A percentile compares a stretch with the other conserved stretches of the same genome.
These are phyloP conservation scores for Zosterops japonicus DNA, from an alignment of 2,113 vertebrate genomes.

Conservation along the genomic window DNA sequence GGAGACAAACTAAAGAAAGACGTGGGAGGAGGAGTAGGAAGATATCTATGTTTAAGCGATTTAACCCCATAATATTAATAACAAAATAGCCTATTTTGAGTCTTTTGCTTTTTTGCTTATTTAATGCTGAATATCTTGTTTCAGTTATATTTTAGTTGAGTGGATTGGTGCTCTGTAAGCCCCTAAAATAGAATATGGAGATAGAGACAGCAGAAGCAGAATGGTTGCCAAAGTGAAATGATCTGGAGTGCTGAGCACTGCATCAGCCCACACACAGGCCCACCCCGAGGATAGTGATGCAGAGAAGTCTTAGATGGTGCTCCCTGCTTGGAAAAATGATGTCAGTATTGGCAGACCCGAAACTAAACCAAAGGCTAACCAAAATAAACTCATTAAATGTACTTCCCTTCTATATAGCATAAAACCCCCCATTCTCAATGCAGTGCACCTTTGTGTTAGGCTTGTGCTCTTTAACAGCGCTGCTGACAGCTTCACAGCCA, in stretches of 20 bases:
- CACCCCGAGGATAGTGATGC: constrained; percentile 52
- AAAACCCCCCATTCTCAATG: not conserved
- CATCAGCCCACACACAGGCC: constrained; percentile 59
- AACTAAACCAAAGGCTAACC: constrained; percentile 44
- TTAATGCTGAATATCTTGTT: constrained; percentile 52
- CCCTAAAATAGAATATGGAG: constrained; percentile 62
- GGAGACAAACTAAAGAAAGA: constrained; percentile 35
- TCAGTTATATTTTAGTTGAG: constrained; percentile 42
- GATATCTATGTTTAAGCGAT: constrained; percentile 16
- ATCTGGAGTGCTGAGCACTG: constrained; percentile 61
- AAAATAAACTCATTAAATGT: constrained; percentile 54
- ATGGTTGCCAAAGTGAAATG: constrained; percentile 64
- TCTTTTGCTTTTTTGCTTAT: constrained; percentile 38
- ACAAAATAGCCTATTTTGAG: constrained; percentile 43
- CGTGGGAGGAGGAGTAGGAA: constrained; percentile 27
- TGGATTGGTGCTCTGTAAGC: constrained; percentile 41
- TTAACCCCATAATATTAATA: constrained; percentile 33
- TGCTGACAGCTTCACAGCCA: constrained; percentile 36
- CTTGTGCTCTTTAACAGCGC: not conserved
- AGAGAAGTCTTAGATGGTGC: constrained; percentile 53
- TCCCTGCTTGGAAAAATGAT: constrained; percentile 62
- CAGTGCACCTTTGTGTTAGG: constrained; percentile 16
- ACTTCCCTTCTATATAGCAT: not conserved
- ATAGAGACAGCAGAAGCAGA: constrained; percentile 59
- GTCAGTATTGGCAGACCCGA: constrained; percentile 36